A percentile compares a stretch with the other conserved stretches of the same genome.
Evolutionary conservation across 2,888 invertebrate species (phyloP).

Genomic region (Cephus spinipes): DNA sequence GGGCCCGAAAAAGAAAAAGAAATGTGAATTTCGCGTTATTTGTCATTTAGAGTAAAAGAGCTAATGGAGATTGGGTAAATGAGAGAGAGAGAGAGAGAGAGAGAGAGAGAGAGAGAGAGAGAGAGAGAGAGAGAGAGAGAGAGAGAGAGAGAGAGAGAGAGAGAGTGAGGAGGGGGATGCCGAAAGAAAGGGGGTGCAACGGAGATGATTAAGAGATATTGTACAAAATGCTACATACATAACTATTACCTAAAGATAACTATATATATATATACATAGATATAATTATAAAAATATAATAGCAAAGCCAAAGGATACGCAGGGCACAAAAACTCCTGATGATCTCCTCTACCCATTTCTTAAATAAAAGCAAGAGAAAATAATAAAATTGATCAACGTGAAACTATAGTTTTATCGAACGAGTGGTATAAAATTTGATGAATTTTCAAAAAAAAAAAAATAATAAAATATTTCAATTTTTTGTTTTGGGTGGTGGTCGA

Average conservation of each 20-base stretch:
- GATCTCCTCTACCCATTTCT: background rate
- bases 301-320: background rate
- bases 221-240: constrained; percentile 35
- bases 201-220: constrained; percentile 8
- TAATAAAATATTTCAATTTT: background rate
- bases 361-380: background rate
- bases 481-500: background rate
- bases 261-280: constrained; percentile 8
- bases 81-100: constrained; percentile 12
- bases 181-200: background rate
- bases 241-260: constrained; percentile 24
- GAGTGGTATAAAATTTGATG: background rate
- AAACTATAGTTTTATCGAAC: background rate
- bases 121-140: background rate
- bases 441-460: background rate
- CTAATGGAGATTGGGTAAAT: constrained; percentile 11
- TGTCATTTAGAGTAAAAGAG: constrained; percentile 12
- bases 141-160: constrained; percentile 31
- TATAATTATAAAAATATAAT: background rate
- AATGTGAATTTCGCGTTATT: background rate
- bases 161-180: background rate
- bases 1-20: background rate
- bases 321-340: background rate
- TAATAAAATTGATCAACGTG: background rate
- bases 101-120: background rate